phyloP scores from a whole-genome alignment of 2,797 vertebrate species.

The Botia almorhae region DNA sequence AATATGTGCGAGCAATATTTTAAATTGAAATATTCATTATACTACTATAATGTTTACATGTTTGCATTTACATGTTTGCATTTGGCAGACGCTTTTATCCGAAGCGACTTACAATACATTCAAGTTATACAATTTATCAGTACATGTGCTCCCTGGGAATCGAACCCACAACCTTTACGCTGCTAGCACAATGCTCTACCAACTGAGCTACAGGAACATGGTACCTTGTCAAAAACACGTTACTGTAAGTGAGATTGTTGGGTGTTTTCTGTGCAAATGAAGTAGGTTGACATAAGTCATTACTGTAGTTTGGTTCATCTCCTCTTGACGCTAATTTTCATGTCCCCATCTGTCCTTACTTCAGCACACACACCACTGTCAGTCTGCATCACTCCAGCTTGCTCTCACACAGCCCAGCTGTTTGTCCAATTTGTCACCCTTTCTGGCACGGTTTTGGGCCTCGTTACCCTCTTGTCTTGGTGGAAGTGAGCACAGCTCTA shows the following conservation, averaged over 20 bases:
- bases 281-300: background rate
- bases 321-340: constrained; percentile 9
- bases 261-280: background rate
- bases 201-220: background rate
- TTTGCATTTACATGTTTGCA: no score
- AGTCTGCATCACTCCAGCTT: background rate
- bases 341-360: constrained; percentile 27
- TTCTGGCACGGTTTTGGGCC: constrained; percentile 42
- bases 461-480: constrained; percentile 33
- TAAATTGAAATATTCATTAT: no score
- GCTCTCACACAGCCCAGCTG: constrained; percentile 32
- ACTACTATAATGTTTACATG: no score
- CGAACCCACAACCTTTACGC: no score
- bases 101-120: no score
- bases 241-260: background rate
- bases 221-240: background rate
- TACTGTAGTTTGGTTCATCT: background rate
- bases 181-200: no score
- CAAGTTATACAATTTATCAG: no score
- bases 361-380: constrained; percentile 27
- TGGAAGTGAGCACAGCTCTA: constrained; percentile 19
- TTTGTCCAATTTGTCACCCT: constrained; percentile 51
- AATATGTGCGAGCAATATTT: no score
- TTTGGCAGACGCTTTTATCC: no score
- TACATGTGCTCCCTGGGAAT: no score